Base-by-base conservation (phyloP, 1,140 invertebrate genomes). In the Latrodectus geometricus region DNA sequence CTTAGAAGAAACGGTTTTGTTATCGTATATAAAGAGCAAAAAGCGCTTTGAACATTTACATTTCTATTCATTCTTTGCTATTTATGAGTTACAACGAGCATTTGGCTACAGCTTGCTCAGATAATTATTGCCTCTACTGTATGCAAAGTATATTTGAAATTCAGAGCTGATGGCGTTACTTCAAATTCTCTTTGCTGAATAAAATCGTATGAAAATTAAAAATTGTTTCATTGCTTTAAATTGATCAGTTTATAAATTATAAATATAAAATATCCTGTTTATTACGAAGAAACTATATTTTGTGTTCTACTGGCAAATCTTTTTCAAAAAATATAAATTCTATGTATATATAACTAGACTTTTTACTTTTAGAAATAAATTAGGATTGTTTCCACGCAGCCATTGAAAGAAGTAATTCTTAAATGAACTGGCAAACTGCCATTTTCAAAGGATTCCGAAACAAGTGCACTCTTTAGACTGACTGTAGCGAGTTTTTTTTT, bases 21-120 rank as follows among this genome's bases (percentile, higher is more conserved):
- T 74, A 82, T 56, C 49, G 68, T 70, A 72, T 56, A 56, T 61
- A 73, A 82, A 74, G 52, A 74, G 70, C 17, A 35, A 35, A 73
- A 74, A 82, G 70, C 80, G 70, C 69, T 73, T 82, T 73, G 69
- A 82, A 73, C 80, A 82, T 82, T 82, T 73, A 82, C 70, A 73
- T 82, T 73, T 82, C 52, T 82, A 82, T 82, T 82, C 69, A 82
- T 82, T 81, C 78, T 68, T 73, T 82, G 80, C 73, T 73, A 82
- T 82, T 72, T 20, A 20, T 82, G 69, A 82, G 69, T 82, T 82
- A 82, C 80, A 82, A 74, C 69, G 7, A 82, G 69, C 80, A 82
- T 73, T 82, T 82, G 73, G 69, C 70, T 82, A 82, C 78, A 81
- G 66, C 78, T 70, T 81, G 20, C 78, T 72, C 49, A 72, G 78